A percentile compares a stretch with the other conserved stretches of the same genome.
These are phyloP conservation scores for Pristiophorus japonicus DNA, from an alignment of 2,113 vertebrate species.

Conservation along the genomic window DNA sequence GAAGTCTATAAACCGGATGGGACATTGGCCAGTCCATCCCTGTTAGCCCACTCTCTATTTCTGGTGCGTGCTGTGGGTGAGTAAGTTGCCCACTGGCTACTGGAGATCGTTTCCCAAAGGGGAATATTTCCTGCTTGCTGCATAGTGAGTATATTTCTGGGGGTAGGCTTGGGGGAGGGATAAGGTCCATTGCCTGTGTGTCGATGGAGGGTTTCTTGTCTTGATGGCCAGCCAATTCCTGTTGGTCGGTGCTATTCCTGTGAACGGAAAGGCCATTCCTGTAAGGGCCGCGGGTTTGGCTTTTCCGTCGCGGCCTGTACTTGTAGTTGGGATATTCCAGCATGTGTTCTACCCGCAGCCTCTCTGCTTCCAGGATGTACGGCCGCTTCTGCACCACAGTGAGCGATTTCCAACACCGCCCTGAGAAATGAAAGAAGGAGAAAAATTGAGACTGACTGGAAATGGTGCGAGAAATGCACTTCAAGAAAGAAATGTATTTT, in stretches of 20 bases:
- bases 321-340: slow-evolving; percentile 98
- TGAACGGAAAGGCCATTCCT: neutral
- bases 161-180: neutral
- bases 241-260: neutral
- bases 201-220: neutral
- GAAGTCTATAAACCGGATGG: neutral
- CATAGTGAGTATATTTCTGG: neutral
- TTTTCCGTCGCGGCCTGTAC: slow-evolving; percentile 84
- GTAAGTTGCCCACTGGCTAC: neutral
- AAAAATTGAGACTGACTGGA: neutral
- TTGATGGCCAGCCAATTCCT: neutral
- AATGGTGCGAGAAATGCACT: neutral
- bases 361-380: slow-evolving; percentile 93
- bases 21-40: neutral
- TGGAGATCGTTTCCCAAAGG: neutral
- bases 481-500: too few species aligned
- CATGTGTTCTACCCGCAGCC: slow-evolving; percentile 91
- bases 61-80: neutral
- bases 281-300: slow-evolving; percentile 13
- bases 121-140: neutral
- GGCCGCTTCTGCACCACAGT: slow-evolving; percentile 82
- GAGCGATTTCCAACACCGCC: slow-evolving; percentile 89
- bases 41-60: neutral
- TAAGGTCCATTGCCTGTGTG: neutral
- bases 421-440: slow-evolving; percentile 53